A percentile compares a stretch with the other conserved stretches of the same genome.
phyloP scores from a whole-genome alignment of 2,888 invertebrate genomes.

The Dynastes grantii region DNA sequence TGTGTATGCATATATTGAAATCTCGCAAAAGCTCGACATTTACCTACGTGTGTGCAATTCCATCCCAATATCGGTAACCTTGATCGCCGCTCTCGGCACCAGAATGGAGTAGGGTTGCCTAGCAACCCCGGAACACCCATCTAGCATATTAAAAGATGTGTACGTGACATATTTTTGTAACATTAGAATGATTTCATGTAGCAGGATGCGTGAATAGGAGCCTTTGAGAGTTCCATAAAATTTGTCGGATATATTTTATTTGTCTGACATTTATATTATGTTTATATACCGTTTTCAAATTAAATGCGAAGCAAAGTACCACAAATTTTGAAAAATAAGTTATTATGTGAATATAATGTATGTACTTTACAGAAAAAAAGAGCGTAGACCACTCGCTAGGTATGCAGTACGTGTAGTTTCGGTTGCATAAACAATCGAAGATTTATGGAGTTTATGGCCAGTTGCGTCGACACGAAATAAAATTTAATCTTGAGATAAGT shows the following conservation, averaged over 20 bases:
- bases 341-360: no score
- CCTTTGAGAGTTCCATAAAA: neutral
- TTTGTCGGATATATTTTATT: neutral
- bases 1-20: slow-evolving; percentile 10
- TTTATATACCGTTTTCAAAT: no score
- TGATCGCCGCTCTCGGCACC: slow-evolving; percentile 65
- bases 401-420: no score
- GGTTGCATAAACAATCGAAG: no score
- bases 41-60: slow-evolving; percentile 51
- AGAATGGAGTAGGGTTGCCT: slow-evolving; percentile 59
- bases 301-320: no score
- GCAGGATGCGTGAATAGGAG: slow-evolving; percentile 14
- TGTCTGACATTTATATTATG: no score
- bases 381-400: no score
- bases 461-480: no score
- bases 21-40: slow-evolving; percentile 21
- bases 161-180: slow-evolving; percentile 54
- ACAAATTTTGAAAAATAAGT: no score
- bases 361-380: no score
- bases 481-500: no score
- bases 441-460: no score
- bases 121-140: slow-evolving; percentile 59
- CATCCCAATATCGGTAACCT: slow-evolving; percentile 60
- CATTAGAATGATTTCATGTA: slow-evolving; percentile 40
- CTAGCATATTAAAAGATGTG: slow-evolving; percentile 57